These are phyloP conservation scores for Drosophila yooni DNA, from an alignment of 2,888 invertebrate genomes.

Conservation along the genomic window DNA sequence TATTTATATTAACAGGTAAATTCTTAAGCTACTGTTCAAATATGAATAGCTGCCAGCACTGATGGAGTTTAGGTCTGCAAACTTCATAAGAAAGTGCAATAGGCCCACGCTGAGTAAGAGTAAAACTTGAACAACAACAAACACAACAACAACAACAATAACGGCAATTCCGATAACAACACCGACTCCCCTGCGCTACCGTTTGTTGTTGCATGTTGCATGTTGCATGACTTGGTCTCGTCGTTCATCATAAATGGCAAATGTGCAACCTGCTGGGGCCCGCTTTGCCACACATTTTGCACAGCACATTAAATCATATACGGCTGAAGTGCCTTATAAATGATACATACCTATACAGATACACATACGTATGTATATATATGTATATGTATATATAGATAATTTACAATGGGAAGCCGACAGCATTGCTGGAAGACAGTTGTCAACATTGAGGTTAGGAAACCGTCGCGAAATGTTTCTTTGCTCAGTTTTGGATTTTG, in stretches of 20 bases:
- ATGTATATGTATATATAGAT: neutral
- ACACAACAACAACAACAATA: neutral
- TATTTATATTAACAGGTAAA: neutral
- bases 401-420: conserved; percentile 24
- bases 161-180: conserved; percentile 25
- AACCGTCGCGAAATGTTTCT: conserved; percentile 57
- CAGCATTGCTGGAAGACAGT: conserved; percentile 36
- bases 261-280: conserved; percentile 58
- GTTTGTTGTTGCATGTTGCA: conserved; percentile 14
- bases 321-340: conserved; percentile 42
- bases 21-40: too few species aligned
- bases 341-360: conserved; percentile 17
- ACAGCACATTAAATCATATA: conserved; percentile 49
- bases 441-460: conserved; percentile 76
- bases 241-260: conserved; percentile 52
- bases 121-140: conserved; percentile 2
- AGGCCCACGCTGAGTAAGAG: neutral
- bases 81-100: conserved; percentile 1
- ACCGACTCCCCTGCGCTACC: conserved; percentile 25
- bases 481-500: neutral
- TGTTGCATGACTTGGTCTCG: conserved; percentile 18
- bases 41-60: neutral
- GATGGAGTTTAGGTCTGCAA: conserved; percentile 7
- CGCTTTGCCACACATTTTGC: conserved; percentile 56
- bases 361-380: neutral